Evolutionary conservation across 2,888 invertebrate genomes (phyloP).

Genomic region (Agrilus cyanescens): DNA sequence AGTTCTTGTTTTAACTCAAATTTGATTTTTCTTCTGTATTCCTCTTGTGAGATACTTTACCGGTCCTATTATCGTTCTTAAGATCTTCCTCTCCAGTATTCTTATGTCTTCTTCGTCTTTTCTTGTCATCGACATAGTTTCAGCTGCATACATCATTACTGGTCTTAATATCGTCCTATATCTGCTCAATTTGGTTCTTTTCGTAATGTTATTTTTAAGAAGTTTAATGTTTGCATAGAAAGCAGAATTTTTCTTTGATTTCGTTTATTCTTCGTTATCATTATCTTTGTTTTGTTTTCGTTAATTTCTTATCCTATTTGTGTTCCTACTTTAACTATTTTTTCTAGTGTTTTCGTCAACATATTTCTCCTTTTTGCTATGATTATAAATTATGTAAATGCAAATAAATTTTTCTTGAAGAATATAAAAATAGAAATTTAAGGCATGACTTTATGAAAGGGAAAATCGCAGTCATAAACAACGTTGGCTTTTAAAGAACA

Average conservation of each 20-base stretch:
- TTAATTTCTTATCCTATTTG: neutral
- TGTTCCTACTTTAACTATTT: neutral
- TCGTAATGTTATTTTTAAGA: neutral
- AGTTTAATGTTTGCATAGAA: slow-evolving; percentile 1
- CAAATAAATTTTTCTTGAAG: too few relatives aligned
- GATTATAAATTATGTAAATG: too few relatives aligned
- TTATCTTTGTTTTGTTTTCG: slow-evolving; percentile 1
- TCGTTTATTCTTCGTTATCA: neutral
- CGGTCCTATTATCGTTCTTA: slow-evolving; percentile 5
- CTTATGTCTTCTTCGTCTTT: slow-evolving; percentile 4
- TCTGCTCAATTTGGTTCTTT: neutral
- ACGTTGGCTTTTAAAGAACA: too few relatives aligned
- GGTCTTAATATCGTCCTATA: slow-evolving; percentile 4
- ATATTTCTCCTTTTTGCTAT: too few relatives aligned
- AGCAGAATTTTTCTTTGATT: neutral
- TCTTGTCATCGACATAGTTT: slow-evolving; percentile 1
- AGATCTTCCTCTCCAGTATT: slow-evolving; percentile 5
- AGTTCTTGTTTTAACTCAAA: slow-evolving; percentile 1
- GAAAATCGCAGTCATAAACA: too few relatives aligned
- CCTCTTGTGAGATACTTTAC: neutral
- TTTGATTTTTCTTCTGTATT: slow-evolving; percentile 1
- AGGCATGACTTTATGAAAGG: too few relatives aligned
- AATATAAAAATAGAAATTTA: too few relatives aligned
- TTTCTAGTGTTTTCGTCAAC: too few relatives aligned
- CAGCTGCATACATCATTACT: neutral